Conservation (phyloP, 2,888 invertebrate genomes). For the Sturmia bella region DNA sequence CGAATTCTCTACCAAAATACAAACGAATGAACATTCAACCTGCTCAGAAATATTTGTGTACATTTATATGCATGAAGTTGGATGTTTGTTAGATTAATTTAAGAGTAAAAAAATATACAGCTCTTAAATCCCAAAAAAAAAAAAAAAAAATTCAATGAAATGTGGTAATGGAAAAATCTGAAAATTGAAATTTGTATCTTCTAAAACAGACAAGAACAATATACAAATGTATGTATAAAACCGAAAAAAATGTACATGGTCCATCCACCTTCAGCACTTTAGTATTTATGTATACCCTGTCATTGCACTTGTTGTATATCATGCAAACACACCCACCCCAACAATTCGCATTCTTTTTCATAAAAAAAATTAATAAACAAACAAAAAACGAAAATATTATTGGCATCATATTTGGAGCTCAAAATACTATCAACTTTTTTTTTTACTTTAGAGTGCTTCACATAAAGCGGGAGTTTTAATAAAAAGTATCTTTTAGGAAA, state of each 20-base stretch:
- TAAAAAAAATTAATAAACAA: too few relatives aligned
- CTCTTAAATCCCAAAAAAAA: conserved; percentile 9
- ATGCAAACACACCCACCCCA: conserved; percentile 27
- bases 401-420: neutral
- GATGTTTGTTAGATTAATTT: conserved; percentile 54
- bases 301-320: conserved; percentile 61
- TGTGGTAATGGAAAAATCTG: conserved; percentile 62
- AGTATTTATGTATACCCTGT: conserved; percentile 36
- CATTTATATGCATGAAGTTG: conserved; percentile 23
- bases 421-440: neutral
- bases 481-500: too few relatives aligned
- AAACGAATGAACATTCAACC: conserved; percentile 4
- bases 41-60: too few relatives aligned
- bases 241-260: conserved; percentile 22
- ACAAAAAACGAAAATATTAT: conserved; percentile 3
- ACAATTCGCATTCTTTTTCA: neutral
- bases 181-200: conserved; percentile 65
- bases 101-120: conserved; percentile 24
- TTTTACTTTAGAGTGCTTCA: too few relatives aligned
- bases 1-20: neutral
- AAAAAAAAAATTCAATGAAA: conserved; percentile 43
- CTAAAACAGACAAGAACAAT: conserved; percentile 39
- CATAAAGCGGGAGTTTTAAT: too few relatives aligned
- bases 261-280: conserved; percentile 62
- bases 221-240: neutral